phyloP scores from a whole-genome alignment of 2,888 invertebrate species.

The Platycnemis pennipes region DNA sequence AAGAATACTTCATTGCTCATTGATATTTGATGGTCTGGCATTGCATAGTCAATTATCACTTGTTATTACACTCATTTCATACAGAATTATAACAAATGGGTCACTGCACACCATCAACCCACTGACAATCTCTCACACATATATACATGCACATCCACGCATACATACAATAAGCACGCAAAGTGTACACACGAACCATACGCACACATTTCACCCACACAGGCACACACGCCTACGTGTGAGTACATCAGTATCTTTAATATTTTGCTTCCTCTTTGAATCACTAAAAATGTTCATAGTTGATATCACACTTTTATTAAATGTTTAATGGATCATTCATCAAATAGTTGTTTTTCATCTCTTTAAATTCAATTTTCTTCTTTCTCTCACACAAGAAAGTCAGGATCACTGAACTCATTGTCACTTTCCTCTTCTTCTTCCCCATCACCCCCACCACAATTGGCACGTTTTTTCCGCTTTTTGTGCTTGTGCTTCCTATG shows the following conservation, averaged over 20 bases:
- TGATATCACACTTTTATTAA: conserved; percentile 65
- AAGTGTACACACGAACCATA: not conserved
- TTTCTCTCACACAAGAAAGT: conserved; percentile 73
- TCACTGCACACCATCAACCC: conserved; percentile 53
- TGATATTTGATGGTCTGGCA: conserved; percentile 57
- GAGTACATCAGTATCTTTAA: not conserved
- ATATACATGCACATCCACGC: not conserved
- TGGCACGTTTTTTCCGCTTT: conserved; percentile 83
- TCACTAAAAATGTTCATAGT: conserved; percentile 50
- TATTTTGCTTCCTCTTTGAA: conserved; percentile 38
- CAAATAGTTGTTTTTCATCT: conserved; percentile 12
- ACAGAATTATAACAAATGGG: conserved; percentile 66
- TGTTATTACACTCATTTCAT: conserved; percentile 49
- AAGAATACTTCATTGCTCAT: conserved; percentile 64
- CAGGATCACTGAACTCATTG: conserved; percentile 84
- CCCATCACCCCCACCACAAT: conserved; percentile 80
- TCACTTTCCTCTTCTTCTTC: conserved; percentile 76
- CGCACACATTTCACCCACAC: too few species aligned
- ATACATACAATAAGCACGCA: conserved; percentile 5
- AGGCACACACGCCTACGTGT: not conserved
- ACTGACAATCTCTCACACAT: conserved; percentile 24
- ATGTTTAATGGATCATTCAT: conserved; percentile 39
- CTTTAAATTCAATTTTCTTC: not conserved
- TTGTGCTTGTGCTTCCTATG: conserved; percentile 80
- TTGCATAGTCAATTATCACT: conserved; percentile 30